Evolutionary conservation across 2,113 vertebrate genomes (phyloP).

Genomic region (Phrynosoma platyrhinos): DNA sequence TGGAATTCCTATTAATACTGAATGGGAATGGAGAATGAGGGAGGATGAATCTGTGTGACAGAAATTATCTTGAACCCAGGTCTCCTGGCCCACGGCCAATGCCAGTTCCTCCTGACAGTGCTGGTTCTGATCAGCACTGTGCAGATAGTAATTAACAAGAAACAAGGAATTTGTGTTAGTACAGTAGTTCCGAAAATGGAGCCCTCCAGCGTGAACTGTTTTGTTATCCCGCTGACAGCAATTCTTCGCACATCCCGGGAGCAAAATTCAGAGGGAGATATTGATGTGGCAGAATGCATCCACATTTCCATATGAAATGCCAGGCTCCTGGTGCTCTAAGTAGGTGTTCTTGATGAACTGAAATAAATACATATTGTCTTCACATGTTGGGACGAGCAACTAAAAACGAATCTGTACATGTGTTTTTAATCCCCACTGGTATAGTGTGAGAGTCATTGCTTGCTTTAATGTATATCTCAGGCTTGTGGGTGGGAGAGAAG

Average conservation of each 20-base stretch:
- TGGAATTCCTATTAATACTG: no score
- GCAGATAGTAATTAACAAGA: neutral
- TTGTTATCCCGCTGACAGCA: neutral
- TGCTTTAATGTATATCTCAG: conserved; percentile 67
- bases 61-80: neutral
- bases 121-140: conserved; percentile 11
- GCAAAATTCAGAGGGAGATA: conserved; percentile 51
- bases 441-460: conserved; percentile 41
- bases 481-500: conserved; percentile 27
- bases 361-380: conserved; percentile 63
- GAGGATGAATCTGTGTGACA: neutral
- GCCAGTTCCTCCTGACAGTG: neutral
- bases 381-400: conserved; percentile 54
- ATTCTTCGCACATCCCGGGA: conserved; percentile 30
- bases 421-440: conserved; percentile 63
- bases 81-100: neutral
- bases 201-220: neutral
- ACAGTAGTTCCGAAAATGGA: neutral
- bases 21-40: neutral
- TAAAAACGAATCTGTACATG: conserved; percentile 44
- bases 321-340: conserved; percentile 33
- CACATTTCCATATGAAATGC: conserved; percentile 47
- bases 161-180: conserved; percentile 38
- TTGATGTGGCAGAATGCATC: conserved; percentile 48
- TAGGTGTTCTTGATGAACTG: conserved; percentile 64